Conservation (phyloP, 2,797 vertebrate species). For the Cottoperca gobio region DNA sequence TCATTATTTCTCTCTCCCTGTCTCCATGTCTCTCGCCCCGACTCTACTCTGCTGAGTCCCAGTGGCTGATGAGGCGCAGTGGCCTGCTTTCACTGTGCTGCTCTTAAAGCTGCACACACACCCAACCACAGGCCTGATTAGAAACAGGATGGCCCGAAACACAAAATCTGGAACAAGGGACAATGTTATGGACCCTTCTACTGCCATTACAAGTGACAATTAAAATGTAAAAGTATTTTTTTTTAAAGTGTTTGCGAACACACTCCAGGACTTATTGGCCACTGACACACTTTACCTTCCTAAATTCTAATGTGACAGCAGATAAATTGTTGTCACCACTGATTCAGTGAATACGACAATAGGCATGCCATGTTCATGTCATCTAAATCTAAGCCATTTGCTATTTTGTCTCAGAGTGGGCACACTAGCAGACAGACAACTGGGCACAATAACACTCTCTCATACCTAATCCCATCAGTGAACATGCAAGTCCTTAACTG, state of each 20-base stretch:
- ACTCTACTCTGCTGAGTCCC: constrained; percentile 70
- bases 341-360: neutral
- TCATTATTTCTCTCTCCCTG: constrained; percentile 54
- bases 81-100: constrained; percentile 77
- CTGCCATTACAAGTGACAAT: neutral
- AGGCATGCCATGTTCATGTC: neutral
- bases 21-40: constrained; percentile 22
- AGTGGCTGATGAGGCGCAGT: constrained; percentile 70
- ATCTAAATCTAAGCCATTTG: neutral
- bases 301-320: too few relatives aligned
- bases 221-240: neutral
- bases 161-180: neutral
- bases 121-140: neutral
- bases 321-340: too few relatives aligned
- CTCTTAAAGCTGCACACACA: constrained; percentile 70
- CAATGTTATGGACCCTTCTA: neutral
- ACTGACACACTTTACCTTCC: neutral
- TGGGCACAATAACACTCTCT: neutral
- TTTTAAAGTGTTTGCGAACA: too few relatives aligned
- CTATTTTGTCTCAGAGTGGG: neutral
- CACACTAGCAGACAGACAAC: neutral
- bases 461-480: neutral
- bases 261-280: neutral
- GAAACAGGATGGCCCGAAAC: neutral
- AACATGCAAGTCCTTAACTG: too few relatives aligned